These are phyloP conservation scores for Phenacoccus solenopsis DNA, from an alignment of 1,140 invertebrate species.

Conservation along the genomic window DNA sequence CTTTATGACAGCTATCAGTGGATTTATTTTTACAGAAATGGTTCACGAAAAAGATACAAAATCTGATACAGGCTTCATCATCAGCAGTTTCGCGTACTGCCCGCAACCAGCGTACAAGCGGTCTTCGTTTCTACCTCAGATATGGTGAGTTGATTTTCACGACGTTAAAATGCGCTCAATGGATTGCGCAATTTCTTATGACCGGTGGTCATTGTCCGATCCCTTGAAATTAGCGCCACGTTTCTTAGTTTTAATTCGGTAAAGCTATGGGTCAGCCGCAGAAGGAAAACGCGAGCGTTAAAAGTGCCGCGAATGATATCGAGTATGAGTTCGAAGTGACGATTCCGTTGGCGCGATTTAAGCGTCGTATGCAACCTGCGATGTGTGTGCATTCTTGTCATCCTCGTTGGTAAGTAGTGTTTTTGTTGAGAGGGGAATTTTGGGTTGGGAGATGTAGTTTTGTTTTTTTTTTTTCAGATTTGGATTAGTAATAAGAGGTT, in stretches of 20 bases:
- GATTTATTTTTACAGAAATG: conserved; percentile 5
- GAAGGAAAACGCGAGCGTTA: neutral
- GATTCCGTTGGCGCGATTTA: neutral
- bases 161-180: neutral
- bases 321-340: conserved; percentile 7
- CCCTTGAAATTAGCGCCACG: too few relatives aligned
- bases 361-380: neutral
- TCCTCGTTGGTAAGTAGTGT: neutral
- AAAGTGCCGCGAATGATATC: neutral
- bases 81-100: neutral
- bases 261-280: conserved; percentile 3
- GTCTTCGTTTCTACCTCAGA: neutral
- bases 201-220: neutral
- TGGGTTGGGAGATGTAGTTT: too few relatives aligned
- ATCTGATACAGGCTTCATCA: neutral
- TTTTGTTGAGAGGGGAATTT: too few relatives aligned
- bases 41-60: neutral
- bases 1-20: too few relatives aligned
- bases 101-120: neutral
- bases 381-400: neutral
- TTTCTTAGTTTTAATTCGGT: neutral
- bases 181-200: neutral
- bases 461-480: too few relatives aligned
- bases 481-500: too few relatives aligned
- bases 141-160: neutral